Base-by-base conservation (phyloP, 53 echinoderm and acorn worm genomes). In the Mesocentrotus franciscanus region DNA sequence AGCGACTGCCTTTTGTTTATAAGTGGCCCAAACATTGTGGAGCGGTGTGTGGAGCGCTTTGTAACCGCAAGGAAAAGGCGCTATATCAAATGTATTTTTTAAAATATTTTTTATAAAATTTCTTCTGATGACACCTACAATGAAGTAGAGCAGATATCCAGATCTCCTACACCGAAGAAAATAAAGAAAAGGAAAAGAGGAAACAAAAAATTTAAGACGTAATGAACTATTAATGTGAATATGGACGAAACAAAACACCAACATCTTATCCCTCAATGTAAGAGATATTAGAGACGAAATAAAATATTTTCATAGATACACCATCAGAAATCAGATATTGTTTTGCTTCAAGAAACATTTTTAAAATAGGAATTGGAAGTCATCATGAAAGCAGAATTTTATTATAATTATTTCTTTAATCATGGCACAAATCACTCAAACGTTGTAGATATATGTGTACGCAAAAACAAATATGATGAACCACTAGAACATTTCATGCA, bases 341-440 rank as follows among this genome's bases (percentile, higher is more conserved):
- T 66, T 10, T 17, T 66, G 66, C 20, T 66, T 17, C 81, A 79
- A 29, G 33, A 29, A 79, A 79, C 81, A 17, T 79, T 79, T 79
- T 79, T 79, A 16, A 79, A 12, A 9, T 33, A 8, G 2, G 81
- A 33, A 30, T 35, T 79, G 81, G 81, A 79, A 79, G 9, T 16
- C 10, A 30, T 30, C 10, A 16, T 79, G 3, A 79, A 33, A 35
- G 1, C 16, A 79, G 81, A 79, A 79, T 79, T 79, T 3, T 2
- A 79, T 79, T 79, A 79, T n/a, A 12, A 79, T 11, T 79, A n/a
- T 33, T 79, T 79, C 81, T 79, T 79, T 39, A 79, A 79, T 79
- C 81, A 79, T 79, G 81, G 81, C 81, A 79, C 81, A 79, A 79
- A 79, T 16, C 85, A 85, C 55, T 42, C 42, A 85, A 85, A 85